Evolutionary conservation across 2,888 invertebrate genomes (phyloP).

Genomic region (Athalia cordata): DNA sequence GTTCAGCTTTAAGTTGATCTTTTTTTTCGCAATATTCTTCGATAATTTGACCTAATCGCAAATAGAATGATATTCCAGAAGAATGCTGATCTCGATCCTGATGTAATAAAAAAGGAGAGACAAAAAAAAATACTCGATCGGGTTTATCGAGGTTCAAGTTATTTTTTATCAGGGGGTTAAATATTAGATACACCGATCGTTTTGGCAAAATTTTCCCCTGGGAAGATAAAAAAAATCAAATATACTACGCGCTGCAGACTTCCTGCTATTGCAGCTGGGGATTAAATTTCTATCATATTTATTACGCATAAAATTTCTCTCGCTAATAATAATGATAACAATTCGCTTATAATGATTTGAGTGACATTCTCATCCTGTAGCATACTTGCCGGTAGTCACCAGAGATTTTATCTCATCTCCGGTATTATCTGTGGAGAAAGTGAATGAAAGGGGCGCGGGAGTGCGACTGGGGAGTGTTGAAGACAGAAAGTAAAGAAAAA

Average conservation of each 20-base stretch:
- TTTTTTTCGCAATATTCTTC: too few species aligned
- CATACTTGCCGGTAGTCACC: background rate
- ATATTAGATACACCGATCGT: too few species aligned
- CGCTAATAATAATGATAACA: background rate
- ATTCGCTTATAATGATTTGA: slow-evolving; percentile 25
- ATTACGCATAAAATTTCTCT: slow-evolving; percentile 7
- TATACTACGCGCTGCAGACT: too few species aligned
- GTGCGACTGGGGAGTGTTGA: background rate
- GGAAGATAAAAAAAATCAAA: too few species aligned
- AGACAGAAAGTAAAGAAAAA: too few species aligned
- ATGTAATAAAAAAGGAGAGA: background rate
- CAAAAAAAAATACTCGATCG: background rate
- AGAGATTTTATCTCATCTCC: slow-evolving; percentile 4
- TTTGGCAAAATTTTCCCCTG: too few species aligned
- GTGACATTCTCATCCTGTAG: too few species aligned
- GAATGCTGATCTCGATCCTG: too few species aligned
- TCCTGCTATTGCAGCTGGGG: background rate
- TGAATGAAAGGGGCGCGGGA: background rate
- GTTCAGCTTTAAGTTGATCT: too few species aligned
- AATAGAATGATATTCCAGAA: too few species aligned
- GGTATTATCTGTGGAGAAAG: background rate
- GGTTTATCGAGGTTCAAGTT: background rate
- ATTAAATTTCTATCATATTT: background rate
- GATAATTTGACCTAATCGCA: too few species aligned
- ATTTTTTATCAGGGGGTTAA: too few species aligned